A percentile compares a stretch with the other conserved stretches of the same genome.
phyloP scores from a whole-genome alignment of 1,140 invertebrate species.

The Polypedilum vanderplanki region DNA sequence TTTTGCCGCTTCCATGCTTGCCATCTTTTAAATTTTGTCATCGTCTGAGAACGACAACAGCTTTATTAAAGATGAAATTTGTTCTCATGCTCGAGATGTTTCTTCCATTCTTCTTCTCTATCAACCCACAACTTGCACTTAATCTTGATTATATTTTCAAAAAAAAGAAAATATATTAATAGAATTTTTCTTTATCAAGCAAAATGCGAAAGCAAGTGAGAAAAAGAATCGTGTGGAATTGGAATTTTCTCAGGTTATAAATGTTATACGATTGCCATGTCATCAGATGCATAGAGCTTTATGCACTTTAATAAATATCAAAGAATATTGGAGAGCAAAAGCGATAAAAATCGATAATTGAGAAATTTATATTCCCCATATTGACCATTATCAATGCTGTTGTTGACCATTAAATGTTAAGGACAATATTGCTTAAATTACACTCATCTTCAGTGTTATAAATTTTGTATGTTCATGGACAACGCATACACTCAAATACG shows the following conservation, averaged over 20 bases:
- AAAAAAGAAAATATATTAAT: slow-evolving; percentile 20
- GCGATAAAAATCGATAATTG: slow-evolving; percentile 18
- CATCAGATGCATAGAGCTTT: too few relatives aligned
- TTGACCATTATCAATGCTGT: slow-evolving; percentile 5
- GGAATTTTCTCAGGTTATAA: too few relatives aligned
- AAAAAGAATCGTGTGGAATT: too few relatives aligned
- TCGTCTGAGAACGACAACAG: slow-evolving; percentile 22
- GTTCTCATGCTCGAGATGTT: neutral
- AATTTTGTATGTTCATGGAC: neutral
- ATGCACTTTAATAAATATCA: too few relatives aligned
- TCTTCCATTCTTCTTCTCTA: neutral
- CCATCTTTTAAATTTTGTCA: neutral
- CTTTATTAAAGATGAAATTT: slow-evolving; percentile 8
- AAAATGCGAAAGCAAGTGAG: neutral
- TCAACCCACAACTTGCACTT: neutral
- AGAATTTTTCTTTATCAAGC: neutral
- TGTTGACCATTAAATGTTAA: neutral
- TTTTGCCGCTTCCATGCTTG: neutral
- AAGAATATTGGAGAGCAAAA: too few relatives aligned
- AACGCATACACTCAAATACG: neutral
- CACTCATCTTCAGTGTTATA: slow-evolving; percentile 12
- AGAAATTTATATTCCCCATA: neutral
- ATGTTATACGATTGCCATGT: too few relatives aligned
- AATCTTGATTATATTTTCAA: slow-evolving; percentile 24
- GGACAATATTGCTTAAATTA: neutral